These are phyloP conservation scores for Leptestheria dahalacensis DNA, from an alignment of 1,140 invertebrate genomes.

Conservation along the genomic window DNA sequence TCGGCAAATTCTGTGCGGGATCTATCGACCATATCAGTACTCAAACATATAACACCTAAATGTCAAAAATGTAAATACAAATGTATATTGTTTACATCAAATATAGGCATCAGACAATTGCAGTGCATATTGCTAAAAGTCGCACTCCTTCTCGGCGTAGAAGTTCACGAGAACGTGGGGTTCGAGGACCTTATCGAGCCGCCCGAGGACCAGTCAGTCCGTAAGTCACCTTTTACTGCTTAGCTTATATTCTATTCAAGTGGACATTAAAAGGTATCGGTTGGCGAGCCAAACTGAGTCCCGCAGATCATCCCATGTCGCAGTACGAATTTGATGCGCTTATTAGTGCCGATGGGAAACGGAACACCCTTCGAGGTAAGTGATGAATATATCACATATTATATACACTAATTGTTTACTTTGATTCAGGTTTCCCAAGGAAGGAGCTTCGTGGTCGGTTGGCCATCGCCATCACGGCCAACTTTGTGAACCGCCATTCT, in stretches of 20 bases:
- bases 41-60: slow-evolving; percentile 18
- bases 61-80: too few species aligned
- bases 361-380: slow-evolving; percentile 78
- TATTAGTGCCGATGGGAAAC: slow-evolving; percentile 93
- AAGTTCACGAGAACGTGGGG: slow-evolving; percentile 81
- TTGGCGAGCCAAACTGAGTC: slow-evolving; percentile 67
- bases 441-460: slow-evolving; percentile 97
- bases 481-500: slow-evolving; percentile 88
- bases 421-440: slow-evolving; percentile 52
- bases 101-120: slow-evolving; percentile 66
- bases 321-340: slow-evolving; percentile 94
- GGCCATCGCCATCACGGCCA: slow-evolving; percentile 95
- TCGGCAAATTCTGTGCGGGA: slow-evolving; percentile 97
- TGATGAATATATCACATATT: too few species aligned
- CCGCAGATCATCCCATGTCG: slow-evolving; percentile 70
- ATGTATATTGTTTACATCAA: too few species aligned
- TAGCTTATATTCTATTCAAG: too few species aligned
- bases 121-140: slow-evolving; percentile 94
- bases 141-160: slow-evolving; percentile 85
- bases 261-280: slow-evolving; percentile 67
- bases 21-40: slow-evolving; percentile 93
- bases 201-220: slow-evolving; percentile 45
- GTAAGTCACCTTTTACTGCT: slow-evolving; percentile 27
- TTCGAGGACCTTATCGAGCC: slow-evolving; percentile 76
- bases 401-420: too few species aligned